A percentile compares a stretch with the other conserved stretches of the same genome.
These are phyloP conservation scores for Agapornis roseicollis DNA, from an alignment of 2,113 vertebrate genomes.

Conservation along the genomic window DNA sequence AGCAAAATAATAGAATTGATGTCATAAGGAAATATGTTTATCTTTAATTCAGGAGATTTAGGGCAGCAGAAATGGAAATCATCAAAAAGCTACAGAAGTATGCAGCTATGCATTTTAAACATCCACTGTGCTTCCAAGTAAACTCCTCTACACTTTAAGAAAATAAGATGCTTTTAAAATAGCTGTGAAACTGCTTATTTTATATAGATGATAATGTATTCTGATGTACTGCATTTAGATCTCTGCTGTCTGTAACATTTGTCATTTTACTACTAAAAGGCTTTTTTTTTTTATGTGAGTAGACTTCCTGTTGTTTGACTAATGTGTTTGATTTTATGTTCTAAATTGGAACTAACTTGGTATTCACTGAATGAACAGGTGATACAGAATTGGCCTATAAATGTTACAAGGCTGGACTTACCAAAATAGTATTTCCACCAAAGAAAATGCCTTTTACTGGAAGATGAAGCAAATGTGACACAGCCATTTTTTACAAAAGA, in stretches of 20 bases:
- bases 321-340: neutral
- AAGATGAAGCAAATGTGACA: neutral
- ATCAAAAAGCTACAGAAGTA: neutral
- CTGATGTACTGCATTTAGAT: neutral
- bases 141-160: neutral
- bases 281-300: neutral
- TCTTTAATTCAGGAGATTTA: slow-evolving; percentile 49
- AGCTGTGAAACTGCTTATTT: neutral
- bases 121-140: neutral
- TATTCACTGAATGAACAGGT: neutral
- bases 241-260: neutral
- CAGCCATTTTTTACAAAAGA: slow-evolving; percentile 29
- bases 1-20: neutral
- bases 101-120: neutral
- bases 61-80: neutral
- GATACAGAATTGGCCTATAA: neutral
- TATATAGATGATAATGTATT: neutral
- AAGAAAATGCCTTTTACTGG: slow-evolving; percentile 20
- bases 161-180: neutral
- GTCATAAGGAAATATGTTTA: neutral
- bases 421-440: neutral
- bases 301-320: neutral
- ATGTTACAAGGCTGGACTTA: neutral
- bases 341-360: neutral
- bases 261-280: neutral